Evolutionary conservation across 2,888 invertebrate genomes (phyloP), one percentile per base, ranked within the genome.

Genomic region (Hypercompe scribonia): DNA sequence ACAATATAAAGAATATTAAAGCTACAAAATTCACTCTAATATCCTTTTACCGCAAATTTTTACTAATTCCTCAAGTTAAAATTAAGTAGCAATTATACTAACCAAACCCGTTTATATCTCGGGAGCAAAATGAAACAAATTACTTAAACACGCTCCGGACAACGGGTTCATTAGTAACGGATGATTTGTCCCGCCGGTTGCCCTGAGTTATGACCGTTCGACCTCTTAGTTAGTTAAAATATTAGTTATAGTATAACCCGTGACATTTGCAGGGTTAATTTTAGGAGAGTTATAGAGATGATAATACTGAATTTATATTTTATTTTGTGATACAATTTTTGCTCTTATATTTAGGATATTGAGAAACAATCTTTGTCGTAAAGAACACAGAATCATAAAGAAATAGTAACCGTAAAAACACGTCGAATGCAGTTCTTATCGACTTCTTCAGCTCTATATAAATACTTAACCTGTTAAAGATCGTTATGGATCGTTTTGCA

Each of bases 181-280:
- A 87, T 92, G 93, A 94, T 93, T 94, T 91, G 92, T 90, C 88
- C 80, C 78, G 74, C 42, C 90, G 89, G 89, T 82, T 90, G 80
- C 85, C 86, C 86, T 91, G 88, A 91, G 88, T 93, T 90, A 91
- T 87, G 87, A 88, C 85, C 82, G 84, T 85, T 86, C 82, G 85
- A 87, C 87, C 87, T 87, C 84, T 88, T 85, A 84, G 81, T 84
- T 80, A 81, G 88, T 88, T 91, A 91, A 94, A 93, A 93, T 94
- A 93, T 94, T 93, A 90, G 87, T 88, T 87, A 86, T 80, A 82
- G 81, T 82, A 83, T 84, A 84, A 85, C 89, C 90, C 84, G 80
- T 80, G 86, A 79, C 81, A 76, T 80, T 84, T 83, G 85, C 76
- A 77, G 84, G 86, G 85, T 75, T 84, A 82, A 80, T 71, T 78